Base-by-base conservation (phyloP, 2,888 invertebrate genomes). In the Pseudoips prasinana region DNA sequence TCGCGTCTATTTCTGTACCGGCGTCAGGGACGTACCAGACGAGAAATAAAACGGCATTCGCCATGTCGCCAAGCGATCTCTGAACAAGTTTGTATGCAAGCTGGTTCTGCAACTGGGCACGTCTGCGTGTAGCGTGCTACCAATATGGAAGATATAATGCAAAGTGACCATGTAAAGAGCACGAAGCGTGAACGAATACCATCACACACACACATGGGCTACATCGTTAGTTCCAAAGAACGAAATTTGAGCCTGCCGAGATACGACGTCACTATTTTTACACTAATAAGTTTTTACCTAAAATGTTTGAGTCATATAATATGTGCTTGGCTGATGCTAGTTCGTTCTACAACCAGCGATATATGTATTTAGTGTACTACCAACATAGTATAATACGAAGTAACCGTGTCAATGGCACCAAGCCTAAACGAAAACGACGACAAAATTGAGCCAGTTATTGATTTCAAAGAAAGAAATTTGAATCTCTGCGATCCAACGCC, bases 1-100 rank as follows among this genome's bases (percentile, higher is more conserved):
- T 39, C 34, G 46, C 27, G 35, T 57, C 61, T 72, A 71, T 69
- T 72, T 73, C 43, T 63, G 60, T 60, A 53, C 48, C 33, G 36
- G 45, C 54, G 46, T 31, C 31, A 23, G 17, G 56, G 58, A 63
- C 58, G 58, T 43, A 45, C 42, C 57, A 62, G 42, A 61, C 55
- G 46, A 64, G 56, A 67, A 71, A 66, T 67, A 70, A 69, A 68
- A 53, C 51, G 52, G 46, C 57, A 52, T 29, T 34, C 29, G 33
- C 34, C 31, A 47, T 43, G 52, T 61, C 49, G 58, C 49, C 52
- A 52, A 55, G 56, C 61, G 52, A 14, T 14, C 50, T 54, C 46
- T 46, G 62, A 63, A 68, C 63, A 51, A 56, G 63, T 63, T 66
- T 62, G 45, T 46, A 25, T 26, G 23, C 9, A 36, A 33, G 36